Evolutionary conservation across 2,113 vertebrate genomes (phyloP).

Genomic region (Passer domesticus): DNA sequence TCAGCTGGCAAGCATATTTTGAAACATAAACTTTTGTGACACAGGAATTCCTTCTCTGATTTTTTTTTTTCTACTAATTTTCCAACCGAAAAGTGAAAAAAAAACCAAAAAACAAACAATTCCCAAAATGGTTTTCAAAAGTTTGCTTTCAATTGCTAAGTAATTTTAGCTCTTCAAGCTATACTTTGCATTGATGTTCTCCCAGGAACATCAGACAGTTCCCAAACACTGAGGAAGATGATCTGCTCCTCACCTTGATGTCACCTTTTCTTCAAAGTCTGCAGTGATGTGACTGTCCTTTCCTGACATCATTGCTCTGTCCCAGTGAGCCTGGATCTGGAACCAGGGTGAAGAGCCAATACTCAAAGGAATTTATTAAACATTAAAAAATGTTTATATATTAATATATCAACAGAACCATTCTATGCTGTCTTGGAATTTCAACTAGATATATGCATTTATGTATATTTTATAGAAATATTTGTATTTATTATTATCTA

Average conservation of each 20-base stretch:
- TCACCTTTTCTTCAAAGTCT: not conserved
- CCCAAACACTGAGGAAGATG: not conserved
- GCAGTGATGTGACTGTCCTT: not conserved
- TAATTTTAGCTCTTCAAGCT: not conserved
- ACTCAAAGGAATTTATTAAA: not conserved
- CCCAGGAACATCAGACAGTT: not conserved
- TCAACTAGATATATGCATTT: not conserved
- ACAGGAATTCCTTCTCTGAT: not conserved
- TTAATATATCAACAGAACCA: not conserved
- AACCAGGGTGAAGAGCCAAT: not conserved
- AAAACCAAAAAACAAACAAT: not conserved
- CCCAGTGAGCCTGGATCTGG: not conserved
- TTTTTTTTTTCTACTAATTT: not conserved
- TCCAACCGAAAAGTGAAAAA: not conserved
- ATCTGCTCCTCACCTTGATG: not conserved
- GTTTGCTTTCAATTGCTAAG: not conserved
- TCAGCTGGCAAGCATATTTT: not conserved
- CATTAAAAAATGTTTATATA: not conserved
- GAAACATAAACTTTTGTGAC: not conserved
- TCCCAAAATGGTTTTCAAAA: not conserved
- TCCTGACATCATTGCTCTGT: not conserved
- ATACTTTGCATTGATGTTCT: not conserved
- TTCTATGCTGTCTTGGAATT: not conserved
- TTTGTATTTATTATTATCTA: not conserved
- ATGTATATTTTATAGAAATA: not conserved